phyloP scores from a whole-genome alignment of 2,888 invertebrate species.

The Pycnomerus fuliginosus region DNA sequence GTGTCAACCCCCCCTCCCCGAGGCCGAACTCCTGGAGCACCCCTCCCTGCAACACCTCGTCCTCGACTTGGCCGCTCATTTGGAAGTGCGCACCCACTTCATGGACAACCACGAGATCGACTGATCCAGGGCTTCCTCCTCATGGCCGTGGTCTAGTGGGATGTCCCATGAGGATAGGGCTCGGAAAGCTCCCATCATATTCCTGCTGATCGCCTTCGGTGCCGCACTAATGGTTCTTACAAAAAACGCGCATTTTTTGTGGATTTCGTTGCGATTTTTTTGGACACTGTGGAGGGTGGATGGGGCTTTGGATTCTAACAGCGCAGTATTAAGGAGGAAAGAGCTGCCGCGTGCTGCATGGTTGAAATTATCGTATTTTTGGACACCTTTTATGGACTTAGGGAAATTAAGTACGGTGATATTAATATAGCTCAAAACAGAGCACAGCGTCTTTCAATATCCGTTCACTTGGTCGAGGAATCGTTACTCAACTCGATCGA shows the following conservation, averaged over 20 bases:
- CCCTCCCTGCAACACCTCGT: conserved; percentile 76
- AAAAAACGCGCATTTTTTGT: conserved; percentile 31
- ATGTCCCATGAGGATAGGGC: conserved; percentile 42
- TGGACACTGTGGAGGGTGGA: conserved; percentile 35
- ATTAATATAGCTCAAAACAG: conserved; percentile 43
- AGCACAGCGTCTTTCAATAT: conserved; percentile 46
- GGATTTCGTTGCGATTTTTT: conserved; percentile 35
- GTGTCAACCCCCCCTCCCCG: conserved; percentile 83
- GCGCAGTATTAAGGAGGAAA: conserved; percentile 32
- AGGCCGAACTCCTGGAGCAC: conserved; percentile 83
- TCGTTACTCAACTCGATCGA: conserved; percentile 29
- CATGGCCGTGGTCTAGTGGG: conserved; percentile 49
- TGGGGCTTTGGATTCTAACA: too few relatives aligned
- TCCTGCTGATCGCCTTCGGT: conserved; percentile 34
- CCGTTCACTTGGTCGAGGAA: conserved; percentile 39
- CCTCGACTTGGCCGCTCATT: conserved; percentile 77
- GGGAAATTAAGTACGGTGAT: conserved; percentile 43
- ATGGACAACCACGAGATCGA: conserved; percentile 63
- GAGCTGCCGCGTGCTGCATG: too few relatives aligned
- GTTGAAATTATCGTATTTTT: conserved; percentile 46
- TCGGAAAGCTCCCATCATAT: conserved; percentile 17
- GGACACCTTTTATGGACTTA: conserved; percentile 39
- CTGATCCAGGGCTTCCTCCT: conserved; percentile 61
- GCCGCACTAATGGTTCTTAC: conserved; percentile 34
- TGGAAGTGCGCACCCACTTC: conserved; percentile 79